Evolutionary conservation across 2,797 vertebrate species (phyloP), one percentile per base, ranked within the genome.

Genomic region (Ara ararauna): DNA sequence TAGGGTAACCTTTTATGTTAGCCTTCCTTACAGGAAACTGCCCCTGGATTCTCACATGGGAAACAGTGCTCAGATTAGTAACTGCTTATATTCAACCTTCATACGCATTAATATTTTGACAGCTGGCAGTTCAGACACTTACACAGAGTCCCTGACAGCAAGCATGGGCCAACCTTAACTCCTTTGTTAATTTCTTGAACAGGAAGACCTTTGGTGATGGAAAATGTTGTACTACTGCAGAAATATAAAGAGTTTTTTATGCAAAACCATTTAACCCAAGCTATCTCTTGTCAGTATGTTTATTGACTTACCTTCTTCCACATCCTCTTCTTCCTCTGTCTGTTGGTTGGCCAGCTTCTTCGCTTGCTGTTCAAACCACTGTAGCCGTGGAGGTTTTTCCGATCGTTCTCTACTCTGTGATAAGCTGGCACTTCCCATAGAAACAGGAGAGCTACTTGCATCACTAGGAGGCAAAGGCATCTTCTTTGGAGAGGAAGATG

Each of bases 291-390:
- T 56, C 45, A 40, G 9, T 17, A 32, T 6, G 13, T 51, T 74
- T 58, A 45, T 0, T 36, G 27, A 27, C 67, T 95, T 94, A 97
- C 97, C 98, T 22, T 97, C 98, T 2, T 98, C 97, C 21, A 75
- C 91, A 61, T 97, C 97, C 50, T 96, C 92, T 1, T 95, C 98
- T 2, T 97, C 98, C 20, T 65, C 97, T 34, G 65, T 72, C 18
- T 96, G 96, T 17, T 92, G 84, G 44, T 66, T 94, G 4, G 96
- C 92, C 77, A 98, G 24, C 94, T 98, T 99, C 97, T 97, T 99
- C 19, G 98, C 98, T 77, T 99, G 99, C 92, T 98, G 98, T 10
- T 99, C 98, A 65, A 98, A 98, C 98, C 99, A 99, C 96, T 98
- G 98, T 9, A 98, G 93, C 53, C 99, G 97, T 7, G 99, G 99